phyloP scores from a whole-genome alignment of 2,888 invertebrate species.

The Nineta flava region DNA sequence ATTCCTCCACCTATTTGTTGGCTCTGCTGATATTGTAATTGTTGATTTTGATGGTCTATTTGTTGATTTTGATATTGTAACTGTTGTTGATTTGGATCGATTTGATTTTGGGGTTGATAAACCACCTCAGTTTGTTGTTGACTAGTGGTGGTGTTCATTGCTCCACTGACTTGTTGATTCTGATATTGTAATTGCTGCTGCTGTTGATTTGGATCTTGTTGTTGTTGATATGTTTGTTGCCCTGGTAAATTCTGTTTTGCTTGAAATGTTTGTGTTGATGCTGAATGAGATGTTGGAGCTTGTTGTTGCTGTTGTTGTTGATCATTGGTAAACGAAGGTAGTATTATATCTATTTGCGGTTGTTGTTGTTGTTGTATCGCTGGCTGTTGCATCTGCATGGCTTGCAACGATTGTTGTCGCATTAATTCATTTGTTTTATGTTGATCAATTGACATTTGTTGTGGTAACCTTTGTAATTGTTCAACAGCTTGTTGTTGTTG shows the following conservation, averaged over 20 bases:
- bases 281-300: constrained; percentile 8
- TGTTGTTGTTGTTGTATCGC: constrained; percentile 10
- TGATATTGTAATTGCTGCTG: constrained; percentile 9
- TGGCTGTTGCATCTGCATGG: constrained; percentile 10
- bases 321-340: constrained; percentile 4
- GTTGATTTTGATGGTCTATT: background rate
- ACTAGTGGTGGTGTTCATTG: no score
- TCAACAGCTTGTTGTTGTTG: constrained; percentile 6
- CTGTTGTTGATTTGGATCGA: no score
- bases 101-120: no score
- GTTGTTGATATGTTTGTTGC: constrained; percentile 12
- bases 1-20: background rate
- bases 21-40: background rate
- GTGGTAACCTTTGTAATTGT: background rate
- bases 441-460: background rate
- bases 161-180: no score
- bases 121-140: no score
- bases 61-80: background rate
- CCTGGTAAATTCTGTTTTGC: constrained; percentile 14
- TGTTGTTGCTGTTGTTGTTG: constrained; percentile 15
- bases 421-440: constrained; percentile 8
- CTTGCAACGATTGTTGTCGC: constrained; percentile 9
- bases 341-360: constrained; percentile 11
- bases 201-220: constrained; percentile 8
- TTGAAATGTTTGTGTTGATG: constrained; percentile 14